phyloP scores from a whole-genome alignment of 2,113 vertebrate genomes.

The Cyphomyrus discorhynchus region DNA sequence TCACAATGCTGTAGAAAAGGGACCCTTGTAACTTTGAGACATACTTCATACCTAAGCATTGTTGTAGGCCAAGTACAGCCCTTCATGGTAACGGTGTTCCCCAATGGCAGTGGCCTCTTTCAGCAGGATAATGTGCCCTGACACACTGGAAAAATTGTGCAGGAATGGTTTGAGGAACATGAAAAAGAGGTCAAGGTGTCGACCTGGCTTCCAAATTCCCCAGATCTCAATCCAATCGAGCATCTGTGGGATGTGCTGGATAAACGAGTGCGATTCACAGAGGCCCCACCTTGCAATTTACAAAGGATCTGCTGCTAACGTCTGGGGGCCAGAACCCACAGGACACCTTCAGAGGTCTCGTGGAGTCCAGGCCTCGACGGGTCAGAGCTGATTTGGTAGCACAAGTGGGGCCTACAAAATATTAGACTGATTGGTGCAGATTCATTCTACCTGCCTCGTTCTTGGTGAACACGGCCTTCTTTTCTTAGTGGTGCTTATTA shows the following conservation, averaged over 20 bases:
- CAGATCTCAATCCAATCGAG: neutral
- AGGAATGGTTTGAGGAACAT: neutral
- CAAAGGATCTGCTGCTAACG: neutral
- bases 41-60: neutral
- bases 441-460: neutral
- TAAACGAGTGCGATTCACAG: neutral
- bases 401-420: neutral
- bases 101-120: neutral
- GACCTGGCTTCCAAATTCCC: neutral
- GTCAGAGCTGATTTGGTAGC: neutral
- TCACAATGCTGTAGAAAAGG: neutral
- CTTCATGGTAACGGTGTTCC: neutral
- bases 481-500: neutral
- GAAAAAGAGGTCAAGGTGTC: neutral
- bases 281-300: neutral
- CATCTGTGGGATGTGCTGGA: neutral
- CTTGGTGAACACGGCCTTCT: neutral
- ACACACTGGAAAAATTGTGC: neutral
- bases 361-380: neutral
- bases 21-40: neutral
- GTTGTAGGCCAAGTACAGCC: neutral
- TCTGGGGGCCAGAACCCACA: neutral
- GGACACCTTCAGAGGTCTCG: neutral
- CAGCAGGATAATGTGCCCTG: neutral
- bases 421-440: neutral